Conservation (phyloP, 2,888 invertebrate genomes). For the Melieria crassipennis region DNA sequence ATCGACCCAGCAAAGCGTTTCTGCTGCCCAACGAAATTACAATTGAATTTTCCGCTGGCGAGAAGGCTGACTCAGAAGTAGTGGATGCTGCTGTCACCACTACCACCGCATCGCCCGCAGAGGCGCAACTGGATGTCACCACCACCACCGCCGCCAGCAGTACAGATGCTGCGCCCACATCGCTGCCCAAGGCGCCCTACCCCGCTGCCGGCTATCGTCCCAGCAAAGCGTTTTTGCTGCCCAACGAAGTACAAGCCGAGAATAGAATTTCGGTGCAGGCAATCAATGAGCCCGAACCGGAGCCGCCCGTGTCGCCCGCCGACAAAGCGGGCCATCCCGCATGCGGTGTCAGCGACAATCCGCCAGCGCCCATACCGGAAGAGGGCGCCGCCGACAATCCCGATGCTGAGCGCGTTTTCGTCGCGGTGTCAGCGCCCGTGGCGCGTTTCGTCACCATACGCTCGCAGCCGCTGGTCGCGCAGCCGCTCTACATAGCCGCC, state of each 20-base stretch:
- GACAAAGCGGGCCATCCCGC: slow-evolving; percentile 53
- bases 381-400: slow-evolving; percentile 52
- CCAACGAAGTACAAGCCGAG: slow-evolving; percentile 40
- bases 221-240: slow-evolving; percentile 40
- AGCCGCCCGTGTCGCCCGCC: slow-evolving; percentile 4
- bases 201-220: slow-evolving; percentile 43
- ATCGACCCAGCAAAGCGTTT: slow-evolving; percentile 54
- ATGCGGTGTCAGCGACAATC: slow-evolving; percentile 57
- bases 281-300: slow-evolving; percentile 7
- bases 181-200: slow-evolving; percentile 35
- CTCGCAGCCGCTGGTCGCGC: slow-evolving; percentile 41
- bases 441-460: slow-evolving; percentile 33
- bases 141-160: not conserved
- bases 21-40: slow-evolving; percentile 48
- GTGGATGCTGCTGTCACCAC: not conserved
- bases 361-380: slow-evolving; percentile 55
- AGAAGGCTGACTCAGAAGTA: not conserved
- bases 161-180: not conserved
- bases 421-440: slow-evolving; percentile 38
- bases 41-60: slow-evolving; percentile 6
- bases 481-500: slow-evolving; percentile 43
- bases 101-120: not conserved
- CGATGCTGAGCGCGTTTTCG: slow-evolving; percentile 54
- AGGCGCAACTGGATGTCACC: not conserved
- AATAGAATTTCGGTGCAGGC: not conserved